Evolutionary conservation across 2,797 vertebrate genomes (phyloP).

Genomic region (Anguilla megastoma): DNA sequence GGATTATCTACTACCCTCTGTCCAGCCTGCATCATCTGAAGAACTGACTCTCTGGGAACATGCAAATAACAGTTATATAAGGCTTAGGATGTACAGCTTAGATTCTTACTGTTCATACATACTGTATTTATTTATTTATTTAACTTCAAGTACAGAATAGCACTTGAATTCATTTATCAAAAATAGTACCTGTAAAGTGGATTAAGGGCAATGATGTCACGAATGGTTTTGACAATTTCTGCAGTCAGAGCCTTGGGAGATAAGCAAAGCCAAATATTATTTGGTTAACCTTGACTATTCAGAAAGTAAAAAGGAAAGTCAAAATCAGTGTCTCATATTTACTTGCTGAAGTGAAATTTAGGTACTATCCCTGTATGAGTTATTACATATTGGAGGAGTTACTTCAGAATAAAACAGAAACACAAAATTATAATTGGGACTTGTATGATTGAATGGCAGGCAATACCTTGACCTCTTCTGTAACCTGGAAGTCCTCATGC

Average conservation of each 20-base stretch:
- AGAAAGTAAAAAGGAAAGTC: not conserved
- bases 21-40: conserved; percentile 99
- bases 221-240: conserved; percentile 98
- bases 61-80: not conserved
- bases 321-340: not conserved
- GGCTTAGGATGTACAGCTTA: not conserved
- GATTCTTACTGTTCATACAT: not conserved
- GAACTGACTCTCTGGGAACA: conserved; percentile 85
- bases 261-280: conserved; percentile 13
- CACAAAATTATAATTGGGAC: not conserved
- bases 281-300: not conserved
- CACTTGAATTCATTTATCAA: not conserved
- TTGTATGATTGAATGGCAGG: not conserved
- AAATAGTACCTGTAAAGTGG: conserved; percentile 86
- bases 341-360: not conserved
- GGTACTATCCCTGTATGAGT: not conserved
- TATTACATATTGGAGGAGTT: not conserved
- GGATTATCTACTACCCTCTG: conserved; percentile 98
- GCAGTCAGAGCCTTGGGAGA: conserved; percentile 87
- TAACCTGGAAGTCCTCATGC: conserved; percentile 94
- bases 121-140: not conserved
- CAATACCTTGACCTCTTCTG: conserved; percentile 92
- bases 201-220: conserved; percentile 96
- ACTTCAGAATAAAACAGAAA: not conserved
- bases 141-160: not conserved